These are phyloP conservation scores for Corydoras maculifer DNA, from an alignment of 2,113 vertebrate genomes.

Conservation along the genomic window DNA sequence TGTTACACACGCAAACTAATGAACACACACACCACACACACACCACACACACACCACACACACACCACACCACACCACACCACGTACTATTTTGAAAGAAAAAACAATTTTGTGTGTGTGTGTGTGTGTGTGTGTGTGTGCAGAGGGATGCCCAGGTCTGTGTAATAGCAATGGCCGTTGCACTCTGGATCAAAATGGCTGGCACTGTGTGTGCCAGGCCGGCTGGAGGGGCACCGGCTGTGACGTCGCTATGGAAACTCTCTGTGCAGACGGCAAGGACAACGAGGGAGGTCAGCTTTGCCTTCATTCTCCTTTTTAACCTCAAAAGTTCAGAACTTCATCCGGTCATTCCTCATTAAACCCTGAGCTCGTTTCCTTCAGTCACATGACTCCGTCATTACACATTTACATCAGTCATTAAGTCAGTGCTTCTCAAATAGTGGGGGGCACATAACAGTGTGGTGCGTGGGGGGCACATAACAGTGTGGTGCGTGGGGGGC, in stretches of 20 bases:
- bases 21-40: constrained; percentile 11
- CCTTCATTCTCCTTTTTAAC: not conserved
- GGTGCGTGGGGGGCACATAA: too few relatives aligned
- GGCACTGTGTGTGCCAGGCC: constrained; percentile 96
- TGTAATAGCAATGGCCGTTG: constrained; percentile 98
- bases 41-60: constrained; percentile 11
- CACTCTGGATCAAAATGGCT: constrained; percentile 91
- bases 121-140: constrained; percentile 35
- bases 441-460: too few relatives aligned
- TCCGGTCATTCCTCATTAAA: not conserved
- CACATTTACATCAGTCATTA: not conserved
- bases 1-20: constrained; percentile 12
- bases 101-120: constrained; percentile 9
- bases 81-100: not conserved
- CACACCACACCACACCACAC: constrained; percentile 8
- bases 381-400: not conserved
- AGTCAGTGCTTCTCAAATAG: too few relatives aligned
- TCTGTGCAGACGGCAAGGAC: constrained; percentile 93
- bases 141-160: constrained; percentile 97
- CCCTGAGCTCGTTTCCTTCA: not conserved
- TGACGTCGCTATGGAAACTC: constrained; percentile 96
- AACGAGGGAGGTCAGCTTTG: constrained; percentile 88
- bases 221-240: constrained; percentile 95
- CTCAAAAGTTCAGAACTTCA: not conserved
- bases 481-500: too few relatives aligned